Evolutionary conservation across 1,140 invertebrate genomes (phyloP).

Genomic region (Brachionus rubens): DNA sequence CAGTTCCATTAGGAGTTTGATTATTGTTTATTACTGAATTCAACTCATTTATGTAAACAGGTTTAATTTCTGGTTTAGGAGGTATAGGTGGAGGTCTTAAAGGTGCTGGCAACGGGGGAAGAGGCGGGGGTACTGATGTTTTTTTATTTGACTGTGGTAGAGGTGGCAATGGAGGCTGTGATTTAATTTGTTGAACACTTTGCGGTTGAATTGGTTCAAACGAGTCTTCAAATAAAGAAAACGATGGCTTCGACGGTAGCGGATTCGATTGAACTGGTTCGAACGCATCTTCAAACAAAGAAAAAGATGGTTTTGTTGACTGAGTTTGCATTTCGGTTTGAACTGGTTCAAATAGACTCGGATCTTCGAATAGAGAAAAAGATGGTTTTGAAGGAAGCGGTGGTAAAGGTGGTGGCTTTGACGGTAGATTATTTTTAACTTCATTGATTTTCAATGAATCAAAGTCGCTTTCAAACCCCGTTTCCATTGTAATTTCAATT

Average conservation of each 20-base stretch:
- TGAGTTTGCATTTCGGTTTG: too few species aligned
- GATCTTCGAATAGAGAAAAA: conserved; percentile 14
- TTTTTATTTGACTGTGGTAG: neutral
- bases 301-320: too few species aligned
- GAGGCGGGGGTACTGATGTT: neutral
- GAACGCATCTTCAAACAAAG: conserved; percentile 23
- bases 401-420: conserved; percentile 22
- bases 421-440: neutral
- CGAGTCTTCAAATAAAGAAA: conserved; percentile 22
- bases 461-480: neutral
- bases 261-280: neutral
- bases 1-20: neutral
- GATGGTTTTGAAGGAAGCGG: conserved; percentile 5
- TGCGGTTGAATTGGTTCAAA: neutral
- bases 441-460: neutral
- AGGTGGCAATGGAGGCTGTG: neutral
- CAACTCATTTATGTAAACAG: neutral
- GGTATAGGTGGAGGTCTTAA: neutral
- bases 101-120: neutral
- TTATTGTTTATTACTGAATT: too few species aligned
- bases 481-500: neutral
- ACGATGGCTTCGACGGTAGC: neutral
- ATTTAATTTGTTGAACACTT: neutral
- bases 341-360: neutral
- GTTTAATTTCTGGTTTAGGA: neutral